phyloP scores from a whole-genome alignment of 2,113 vertebrate genomes.

The Hemicordylus capensis region DNA sequence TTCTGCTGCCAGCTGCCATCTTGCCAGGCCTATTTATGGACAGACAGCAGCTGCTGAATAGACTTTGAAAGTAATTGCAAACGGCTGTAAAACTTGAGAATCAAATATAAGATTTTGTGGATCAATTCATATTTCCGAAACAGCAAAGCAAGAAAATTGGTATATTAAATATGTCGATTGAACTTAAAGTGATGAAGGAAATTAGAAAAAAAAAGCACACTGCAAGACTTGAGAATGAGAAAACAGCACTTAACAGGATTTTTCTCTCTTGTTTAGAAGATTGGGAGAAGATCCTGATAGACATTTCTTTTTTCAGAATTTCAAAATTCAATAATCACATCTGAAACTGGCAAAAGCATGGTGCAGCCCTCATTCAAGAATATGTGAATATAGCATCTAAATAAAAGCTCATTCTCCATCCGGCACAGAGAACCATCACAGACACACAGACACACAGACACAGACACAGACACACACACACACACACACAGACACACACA shows the following conservation, averaged over 20 bases:
- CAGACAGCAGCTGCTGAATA: too few species aligned
- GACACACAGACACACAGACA: too few species aligned
- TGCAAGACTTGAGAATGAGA: constrained; percentile 31
- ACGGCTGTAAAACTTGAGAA: too few species aligned
- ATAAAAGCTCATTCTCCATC: constrained; percentile 45
- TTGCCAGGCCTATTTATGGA: too few species aligned
- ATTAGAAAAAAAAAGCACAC: constrained; percentile 8
- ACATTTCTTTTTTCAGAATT: background rate
- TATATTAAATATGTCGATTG: background rate
- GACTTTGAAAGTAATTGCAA: too few species aligned
- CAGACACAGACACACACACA: too few species aligned
- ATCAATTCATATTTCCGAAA: background rate
- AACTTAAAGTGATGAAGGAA: background rate
- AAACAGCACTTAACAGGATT: background rate
- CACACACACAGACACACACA: too few species aligned
- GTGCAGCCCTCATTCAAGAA: background rate
- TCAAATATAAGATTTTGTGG: background rate
- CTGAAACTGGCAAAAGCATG: background rate
- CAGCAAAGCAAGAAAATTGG: background rate
- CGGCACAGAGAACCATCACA: constrained; percentile 59
- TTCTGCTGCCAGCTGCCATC: too few species aligned
- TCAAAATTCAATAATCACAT: background rate
- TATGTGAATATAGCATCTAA: constrained; percentile 11
- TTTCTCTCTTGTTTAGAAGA: background rate
- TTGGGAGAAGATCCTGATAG: too few species aligned